Conservation (phyloP, 2,113 vertebrate species). For the Saccopteryx bilineata region DNA sequence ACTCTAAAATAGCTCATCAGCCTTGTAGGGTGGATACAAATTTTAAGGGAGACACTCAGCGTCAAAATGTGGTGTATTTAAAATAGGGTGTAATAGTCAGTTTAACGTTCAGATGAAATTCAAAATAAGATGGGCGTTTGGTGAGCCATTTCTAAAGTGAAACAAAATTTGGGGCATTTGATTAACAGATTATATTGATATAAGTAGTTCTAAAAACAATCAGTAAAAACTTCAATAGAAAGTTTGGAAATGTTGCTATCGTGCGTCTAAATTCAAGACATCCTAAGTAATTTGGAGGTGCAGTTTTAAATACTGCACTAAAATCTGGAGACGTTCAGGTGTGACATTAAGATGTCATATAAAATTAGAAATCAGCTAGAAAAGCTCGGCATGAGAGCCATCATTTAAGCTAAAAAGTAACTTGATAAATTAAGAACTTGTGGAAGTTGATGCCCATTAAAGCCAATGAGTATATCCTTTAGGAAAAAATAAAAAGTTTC, state of each 20-base stretch:
- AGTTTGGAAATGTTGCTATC: neutral
- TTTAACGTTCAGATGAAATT: conserved; percentile 34
- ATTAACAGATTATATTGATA: neutral
- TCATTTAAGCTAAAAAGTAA: neutral
- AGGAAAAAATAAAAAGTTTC: neutral
- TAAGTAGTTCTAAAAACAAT: neutral
- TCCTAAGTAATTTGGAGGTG: neutral
- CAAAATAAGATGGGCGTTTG: neutral
- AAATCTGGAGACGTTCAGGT: neutral
- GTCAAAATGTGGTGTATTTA: neutral
- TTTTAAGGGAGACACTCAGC: neutral
- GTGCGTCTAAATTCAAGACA: conserved; percentile 12
- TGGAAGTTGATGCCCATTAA: neutral
- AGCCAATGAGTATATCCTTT: neutral
- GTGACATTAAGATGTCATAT: neutral
- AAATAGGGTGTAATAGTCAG: neutral
- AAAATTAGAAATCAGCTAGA: neutral
- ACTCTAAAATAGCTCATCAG: neutral
- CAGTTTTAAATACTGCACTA: neutral
- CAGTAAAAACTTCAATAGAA: neutral
- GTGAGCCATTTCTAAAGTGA: neutral
- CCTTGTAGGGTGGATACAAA: neutral
- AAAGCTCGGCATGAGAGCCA: neutral
- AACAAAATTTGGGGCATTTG: neutral
- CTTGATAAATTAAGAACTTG: neutral